A percentile compares a stretch with the other conserved stretches of the same genome.
phyloP scores from a whole-genome alignment of 2,113 vertebrate genomes.

The Gadus macrocephalus region DNA sequence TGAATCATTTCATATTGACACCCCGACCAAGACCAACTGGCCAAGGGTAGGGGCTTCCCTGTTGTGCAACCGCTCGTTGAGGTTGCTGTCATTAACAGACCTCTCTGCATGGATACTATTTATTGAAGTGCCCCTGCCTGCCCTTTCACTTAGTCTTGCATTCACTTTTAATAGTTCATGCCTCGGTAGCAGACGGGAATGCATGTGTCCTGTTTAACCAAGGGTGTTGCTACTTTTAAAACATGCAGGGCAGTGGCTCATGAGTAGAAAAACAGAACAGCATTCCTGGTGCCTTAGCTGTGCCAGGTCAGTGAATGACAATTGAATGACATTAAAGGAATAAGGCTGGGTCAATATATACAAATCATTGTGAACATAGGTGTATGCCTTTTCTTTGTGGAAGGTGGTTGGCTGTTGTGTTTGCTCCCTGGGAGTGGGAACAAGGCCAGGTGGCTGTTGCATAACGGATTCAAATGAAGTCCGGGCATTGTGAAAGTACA shows the following conservation, averaged over 20 bases:
- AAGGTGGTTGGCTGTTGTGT: not conserved
- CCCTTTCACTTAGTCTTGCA: too few species aligned
- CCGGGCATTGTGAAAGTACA: not conserved
- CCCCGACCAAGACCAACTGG: not conserved
- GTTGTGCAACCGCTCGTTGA: not conserved
- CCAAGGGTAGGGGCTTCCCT: not conserved
- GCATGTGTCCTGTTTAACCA: too few species aligned
- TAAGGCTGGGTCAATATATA: too few species aligned
- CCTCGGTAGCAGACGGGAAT: too few species aligned
- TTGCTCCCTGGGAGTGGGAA: not conserved
- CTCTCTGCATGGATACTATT: not conserved
- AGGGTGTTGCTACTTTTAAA: too few species aligned
- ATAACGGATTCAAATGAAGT: constrained; percentile 18
- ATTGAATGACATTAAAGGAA: too few species aligned
- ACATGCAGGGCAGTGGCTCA: too few species aligned
- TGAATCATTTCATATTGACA: not conserved
- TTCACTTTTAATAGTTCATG: too few species aligned
- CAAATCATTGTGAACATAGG: too few species aligned
- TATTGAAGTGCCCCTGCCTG: not conserved
- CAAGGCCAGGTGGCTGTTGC: constrained; percentile 18
- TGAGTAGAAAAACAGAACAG: too few species aligned
- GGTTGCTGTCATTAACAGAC: not conserved
- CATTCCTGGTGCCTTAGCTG: too few species aligned
- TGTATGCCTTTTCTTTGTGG: not conserved
- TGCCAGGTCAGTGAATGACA: too few species aligned